Base-by-base conservation (phyloP, 2,888 invertebrate genomes). In the Apantesis nais region DNA sequence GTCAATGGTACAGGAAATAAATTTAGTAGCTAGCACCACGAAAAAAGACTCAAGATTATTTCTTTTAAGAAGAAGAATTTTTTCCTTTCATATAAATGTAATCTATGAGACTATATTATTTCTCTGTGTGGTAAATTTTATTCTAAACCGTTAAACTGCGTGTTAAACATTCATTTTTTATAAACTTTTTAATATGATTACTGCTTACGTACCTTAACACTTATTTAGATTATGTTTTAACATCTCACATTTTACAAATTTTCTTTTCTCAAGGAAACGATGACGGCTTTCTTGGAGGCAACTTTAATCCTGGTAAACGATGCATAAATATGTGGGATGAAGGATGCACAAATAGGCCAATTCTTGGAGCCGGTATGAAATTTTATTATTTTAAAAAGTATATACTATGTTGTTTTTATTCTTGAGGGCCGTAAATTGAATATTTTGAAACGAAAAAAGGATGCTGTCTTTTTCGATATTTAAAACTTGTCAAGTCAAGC, bases 261-360 rank as follows among this genome's bases (percentile, higher is more conserved):
- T 48, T 34, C 7, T 34, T 66, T 39, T 66, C 9, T 65, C 61
- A 58, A 73, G 73, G 68, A 19, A 58, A 71, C 55, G 71, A 73
- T 58, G 74, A 93, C 64, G 83, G 90, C 67, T 95, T 89, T 70
- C 77, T 95, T 16, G 90, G 88, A 60, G 88, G 88, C 1, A 91
- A 89, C 9, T 93, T 93, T 77, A 95, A 89, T 72, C 95, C 95
- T 12, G 76, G 95, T 62, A 95, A 95, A 79, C 92, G 93, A 0
- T 95, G 94, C 73, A 89, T 92, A 70, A 93, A 93, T 81, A 87
- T 95, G 89, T 95, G 95, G 90, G 96, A 95, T 77, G 96, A 95
- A 11, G 95, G 95, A 0, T 96, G 96, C 75, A 85, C 90, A 69
- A 95, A 95, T 75, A 95, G 94, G 48, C 93, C 92, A 72, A 82